A percentile compares a stretch with the other conserved stretches of the same genome.
These are phyloP conservation scores for rat (Rattus norvegicus) DNA, from an alignment of 2,113 vertebrate species.

Conservation along the genomic window DNA sequence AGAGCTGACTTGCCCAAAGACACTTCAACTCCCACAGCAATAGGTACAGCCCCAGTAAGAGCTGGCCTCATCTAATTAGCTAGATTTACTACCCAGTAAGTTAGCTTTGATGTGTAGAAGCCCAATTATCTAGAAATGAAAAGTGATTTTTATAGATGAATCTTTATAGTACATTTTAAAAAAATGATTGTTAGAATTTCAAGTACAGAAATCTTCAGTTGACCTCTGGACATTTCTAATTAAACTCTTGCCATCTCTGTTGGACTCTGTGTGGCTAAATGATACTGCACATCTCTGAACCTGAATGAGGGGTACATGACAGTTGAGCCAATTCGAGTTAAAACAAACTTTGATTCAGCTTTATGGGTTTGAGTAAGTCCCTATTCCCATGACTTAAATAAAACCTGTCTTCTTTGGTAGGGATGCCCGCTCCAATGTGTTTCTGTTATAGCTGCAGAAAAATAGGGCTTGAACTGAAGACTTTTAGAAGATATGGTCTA, in stretches of 20 bases:
- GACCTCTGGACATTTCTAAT: neutral
- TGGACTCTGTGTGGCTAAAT: neutral
- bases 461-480: neutral
- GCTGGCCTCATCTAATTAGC: neutral
- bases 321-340: neutral
- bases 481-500: neutral
- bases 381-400: neutral
- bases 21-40: neutral
- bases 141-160: neutral
- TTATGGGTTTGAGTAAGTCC: neutral
- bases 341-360: neutral
- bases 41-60: neutral
- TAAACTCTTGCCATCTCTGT: neutral
- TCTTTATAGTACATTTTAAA: constrained; percentile 23
- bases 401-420: constrained; percentile 26
- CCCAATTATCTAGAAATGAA: neutral
- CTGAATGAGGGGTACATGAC: neutral
- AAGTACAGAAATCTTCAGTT: neutral
- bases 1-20: neutral
- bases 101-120: neutral
- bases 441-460: neutral
- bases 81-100: neutral
- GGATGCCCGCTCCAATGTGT: neutral
- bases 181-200: constrained; percentile 14
- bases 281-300: neutral